Evolutionary conservation across 2,113 vertebrate genomes (phyloP).

Genomic region (Leucopsar rothschildi): DNA sequence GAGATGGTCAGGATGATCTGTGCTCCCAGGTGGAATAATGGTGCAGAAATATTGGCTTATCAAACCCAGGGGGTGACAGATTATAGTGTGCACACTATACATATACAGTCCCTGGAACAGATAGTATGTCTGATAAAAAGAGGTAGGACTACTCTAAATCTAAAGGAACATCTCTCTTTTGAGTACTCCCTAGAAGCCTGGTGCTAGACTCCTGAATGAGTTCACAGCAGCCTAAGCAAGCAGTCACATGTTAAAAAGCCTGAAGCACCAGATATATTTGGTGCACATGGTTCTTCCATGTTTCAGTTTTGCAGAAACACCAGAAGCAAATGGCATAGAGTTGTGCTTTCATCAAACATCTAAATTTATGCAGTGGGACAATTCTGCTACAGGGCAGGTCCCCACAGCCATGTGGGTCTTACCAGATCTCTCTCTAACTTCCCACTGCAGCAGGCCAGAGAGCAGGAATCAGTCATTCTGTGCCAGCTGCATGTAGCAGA

Average conservation of each 20-base stretch:
- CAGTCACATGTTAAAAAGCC: neutral
- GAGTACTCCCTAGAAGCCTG: neutral
- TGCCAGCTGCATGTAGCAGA: neutral
- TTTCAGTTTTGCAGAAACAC: neutral
- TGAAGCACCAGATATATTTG: neutral
- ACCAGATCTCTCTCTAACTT: neutral
- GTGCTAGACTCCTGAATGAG: neutral
- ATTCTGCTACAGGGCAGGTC: neutral
- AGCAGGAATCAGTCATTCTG: neutral
- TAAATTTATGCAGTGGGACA: neutral
- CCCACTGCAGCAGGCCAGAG: neutral
- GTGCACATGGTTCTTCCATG: neutral
- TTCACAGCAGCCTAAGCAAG: neutral
- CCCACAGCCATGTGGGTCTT: rapidly evolving
- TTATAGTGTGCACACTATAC: neutral
- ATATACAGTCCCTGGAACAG: neutral
- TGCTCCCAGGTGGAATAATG: neutral
- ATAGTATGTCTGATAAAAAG: neutral
- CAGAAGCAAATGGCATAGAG: neutral
- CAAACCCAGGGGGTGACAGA: neutral
- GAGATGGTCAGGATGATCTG: neutral
- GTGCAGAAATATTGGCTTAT: neutral
- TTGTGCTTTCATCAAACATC: neutral
- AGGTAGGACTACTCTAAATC: neutral
- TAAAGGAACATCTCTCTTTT: neutral